Percentiles rank a stretch among this genome's conserved stretches.
Evolutionary conservation across 1,140 invertebrate species (phyloP).

Genomic region (Hylyphantes graminicola): DNA sequence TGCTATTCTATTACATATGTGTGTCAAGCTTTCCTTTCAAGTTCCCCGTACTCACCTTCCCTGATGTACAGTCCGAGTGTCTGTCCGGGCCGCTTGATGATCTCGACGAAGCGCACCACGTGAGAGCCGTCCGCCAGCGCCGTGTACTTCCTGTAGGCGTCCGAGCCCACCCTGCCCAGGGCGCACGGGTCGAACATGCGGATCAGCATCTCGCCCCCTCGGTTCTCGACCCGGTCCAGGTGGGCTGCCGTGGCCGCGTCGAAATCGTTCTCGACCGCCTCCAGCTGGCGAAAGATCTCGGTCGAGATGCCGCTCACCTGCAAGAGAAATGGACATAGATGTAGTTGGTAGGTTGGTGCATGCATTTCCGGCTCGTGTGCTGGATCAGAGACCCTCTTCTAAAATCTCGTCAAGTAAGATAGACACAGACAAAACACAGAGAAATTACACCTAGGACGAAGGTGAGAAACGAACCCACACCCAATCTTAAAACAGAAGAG

Average conservation of each 20-base stretch:
- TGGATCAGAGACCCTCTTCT: too few relatives aligned
- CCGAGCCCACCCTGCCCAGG: conserved; percentile 84
- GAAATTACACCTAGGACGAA: too few relatives aligned
- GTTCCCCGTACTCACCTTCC: conserved; percentile 75
- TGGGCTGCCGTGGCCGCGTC: conserved; percentile 86
- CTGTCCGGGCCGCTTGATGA: conserved; percentile 98
- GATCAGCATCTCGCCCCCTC: conserved; percentile 94
- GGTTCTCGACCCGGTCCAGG: conserved; percentile 87
- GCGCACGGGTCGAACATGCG: conserved; percentile 81
- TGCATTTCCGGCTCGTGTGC: too few relatives aligned
- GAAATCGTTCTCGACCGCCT: conserved; percentile 94
- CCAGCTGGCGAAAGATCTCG: conserved; percentile 95
- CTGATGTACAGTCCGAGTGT: conserved; percentile 97
- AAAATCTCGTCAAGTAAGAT: too few relatives aligned
- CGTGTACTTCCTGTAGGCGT: conserved; percentile 70
- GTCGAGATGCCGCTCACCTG: conserved; percentile 87
- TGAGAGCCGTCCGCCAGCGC: conserved; percentile 58
- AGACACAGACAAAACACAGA: too few relatives aligned
- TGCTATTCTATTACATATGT: too few relatives aligned
- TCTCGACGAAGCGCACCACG: conserved; percentile 94
- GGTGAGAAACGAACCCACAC: too few relatives aligned
- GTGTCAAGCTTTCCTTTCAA: too few relatives aligned
- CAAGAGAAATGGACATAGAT: too few relatives aligned
- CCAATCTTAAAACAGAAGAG: too few relatives aligned
- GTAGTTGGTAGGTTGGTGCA: too few relatives aligned